Evolutionary conservation across 30 jellyfish, hydroid and myxozoan species (phyloP), one percentile per base, ranked within the genome.

Genomic region (Nemopilema nomurai): DNA sequence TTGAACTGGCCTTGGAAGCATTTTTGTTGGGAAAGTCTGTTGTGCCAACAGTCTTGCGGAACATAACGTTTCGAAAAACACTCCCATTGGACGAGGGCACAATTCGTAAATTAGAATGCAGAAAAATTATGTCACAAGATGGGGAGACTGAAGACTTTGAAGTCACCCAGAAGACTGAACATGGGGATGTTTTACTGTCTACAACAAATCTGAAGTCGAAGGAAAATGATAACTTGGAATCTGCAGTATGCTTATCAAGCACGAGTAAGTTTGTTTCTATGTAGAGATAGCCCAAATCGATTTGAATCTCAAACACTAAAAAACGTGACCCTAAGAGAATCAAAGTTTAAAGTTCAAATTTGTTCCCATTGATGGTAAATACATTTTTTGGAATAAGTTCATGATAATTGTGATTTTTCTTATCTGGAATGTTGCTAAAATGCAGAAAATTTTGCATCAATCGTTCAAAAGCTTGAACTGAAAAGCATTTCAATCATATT

Each of bases 1-100:
- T 79, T 24, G 88, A 79, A 33, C 24, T 63, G 29, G 78, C 74
- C 57, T 23, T 79, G 81, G 88, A 79, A 30, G 88, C 88, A 23
- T 82, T 41, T 19, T 52, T 41, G 57, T 3, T 79, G 78, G 83
- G 65, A 26, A 64, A 33, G 18, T 16, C 18, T 13, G 27, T 29
- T 53, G 49, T 19, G 26, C 88, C 83, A 21, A 29, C 64, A 23
- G 8, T 57, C 1, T 28, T 79, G 4, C 22, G 21, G 23, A 80
- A 79, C 30, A 6, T 64, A 21, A 50, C 27, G 1, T 79, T 79
- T 1, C 74, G 57, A n/a, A 79, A 65, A n/a, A 79, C 51, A 17
- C 51, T 79, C 8, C 88, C 80, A 0, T 16, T 71, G 64, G 49
- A n/a, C 28, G 74, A 79, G 9, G 65, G 49, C 8, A 26, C 51